Evolutionary conservation across 2,113 vertebrate species (phyloP).

Genomic region (Pteronura brasiliensis): DNA sequence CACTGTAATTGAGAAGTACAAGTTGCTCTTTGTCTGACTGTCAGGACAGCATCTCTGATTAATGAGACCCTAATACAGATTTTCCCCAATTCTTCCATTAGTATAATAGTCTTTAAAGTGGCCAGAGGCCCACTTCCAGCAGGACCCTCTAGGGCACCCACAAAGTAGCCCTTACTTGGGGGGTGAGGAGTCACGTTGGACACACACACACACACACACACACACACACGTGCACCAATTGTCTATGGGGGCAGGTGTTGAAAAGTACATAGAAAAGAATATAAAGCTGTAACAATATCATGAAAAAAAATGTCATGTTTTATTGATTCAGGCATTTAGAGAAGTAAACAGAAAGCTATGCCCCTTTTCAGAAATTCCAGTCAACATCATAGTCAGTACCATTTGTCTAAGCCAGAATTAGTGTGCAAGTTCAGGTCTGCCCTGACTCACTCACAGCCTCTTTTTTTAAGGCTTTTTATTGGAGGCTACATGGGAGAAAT

Average conservation of each 20-base stretch:
- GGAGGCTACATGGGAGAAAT: not conserved
- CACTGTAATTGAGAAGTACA: not conserved
- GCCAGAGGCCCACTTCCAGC: not conserved
- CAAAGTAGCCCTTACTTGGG: not conserved
- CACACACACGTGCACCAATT: not conserved
- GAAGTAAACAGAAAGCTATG: constrained; percentile 34
- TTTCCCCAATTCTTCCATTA: not conserved
- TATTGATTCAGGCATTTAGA: not conserved
- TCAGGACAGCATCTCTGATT: not conserved
- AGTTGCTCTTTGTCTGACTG: not conserved
- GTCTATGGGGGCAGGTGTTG: not conserved
- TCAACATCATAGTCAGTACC: not conserved
- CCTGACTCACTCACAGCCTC: not conserved
- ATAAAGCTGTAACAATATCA: constrained; percentile 11
- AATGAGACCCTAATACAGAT: not conserved
- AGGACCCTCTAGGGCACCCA: not conserved
- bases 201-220: not conserved
- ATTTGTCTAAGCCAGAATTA: not conserved
- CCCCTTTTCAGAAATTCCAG: not conserved
- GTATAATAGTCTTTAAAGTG: not conserved
- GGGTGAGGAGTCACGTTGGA: not conserved
- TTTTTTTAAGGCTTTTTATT: not conserved
- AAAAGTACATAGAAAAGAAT: constrained; percentile 27
- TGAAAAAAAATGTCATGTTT: constrained; percentile 4
- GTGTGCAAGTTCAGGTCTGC: constrained; percentile 16